phyloP scores from a whole-genome alignment of 1,140 invertebrate genomes.

The Nomia melanderi region DNA sequence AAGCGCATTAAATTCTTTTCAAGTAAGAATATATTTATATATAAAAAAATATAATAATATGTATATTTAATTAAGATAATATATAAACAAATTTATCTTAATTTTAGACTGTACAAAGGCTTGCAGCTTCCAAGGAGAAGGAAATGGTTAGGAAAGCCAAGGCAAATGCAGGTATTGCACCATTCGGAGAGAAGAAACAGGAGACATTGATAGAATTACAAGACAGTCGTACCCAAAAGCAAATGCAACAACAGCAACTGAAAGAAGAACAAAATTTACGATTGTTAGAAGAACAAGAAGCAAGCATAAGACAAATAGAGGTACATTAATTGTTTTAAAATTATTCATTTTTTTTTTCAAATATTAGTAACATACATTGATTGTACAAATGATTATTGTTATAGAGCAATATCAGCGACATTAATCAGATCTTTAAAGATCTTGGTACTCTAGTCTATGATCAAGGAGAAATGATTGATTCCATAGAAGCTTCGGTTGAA shows the following conservation, averaged over 20 bases:
- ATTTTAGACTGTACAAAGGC: conserved; percentile 85
- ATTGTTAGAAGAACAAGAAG: conserved; percentile 93
- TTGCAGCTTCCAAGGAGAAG: conserved; percentile 91
- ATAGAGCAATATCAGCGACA: conserved; percentile 95
- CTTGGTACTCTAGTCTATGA: conserved; percentile 97
- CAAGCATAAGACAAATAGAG: conserved; percentile 94
- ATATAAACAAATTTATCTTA: neutral
- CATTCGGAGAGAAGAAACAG: conserved; percentile 82
- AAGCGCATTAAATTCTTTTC: conserved; percentile 94
- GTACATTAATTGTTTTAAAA: conserved; percentile 84
- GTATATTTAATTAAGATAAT: neutral
- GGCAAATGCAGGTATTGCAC: conserved; percentile 80
- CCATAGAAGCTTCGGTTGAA: conserved; percentile 98
- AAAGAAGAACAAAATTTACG: conserved; percentile 93
- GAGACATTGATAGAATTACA: conserved; percentile 86
- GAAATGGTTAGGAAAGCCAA: conserved; percentile 88
- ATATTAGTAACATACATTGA: neutral
- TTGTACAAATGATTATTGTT: conserved; percentile 62
- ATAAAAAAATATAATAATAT: neutral
- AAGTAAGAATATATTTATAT: conserved; percentile 78
- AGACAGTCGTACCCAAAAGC: conserved; percentile 82
- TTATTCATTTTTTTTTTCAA: conserved; percentile 89
- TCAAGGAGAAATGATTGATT: conserved; percentile 97
- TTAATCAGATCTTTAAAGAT: conserved; percentile 99
- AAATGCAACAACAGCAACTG: conserved; percentile 87